These are phyloP conservation scores for Eumerus sabulonum DNA, from an alignment of 2,888 invertebrate genomes.

Conservation along the genomic window DNA sequence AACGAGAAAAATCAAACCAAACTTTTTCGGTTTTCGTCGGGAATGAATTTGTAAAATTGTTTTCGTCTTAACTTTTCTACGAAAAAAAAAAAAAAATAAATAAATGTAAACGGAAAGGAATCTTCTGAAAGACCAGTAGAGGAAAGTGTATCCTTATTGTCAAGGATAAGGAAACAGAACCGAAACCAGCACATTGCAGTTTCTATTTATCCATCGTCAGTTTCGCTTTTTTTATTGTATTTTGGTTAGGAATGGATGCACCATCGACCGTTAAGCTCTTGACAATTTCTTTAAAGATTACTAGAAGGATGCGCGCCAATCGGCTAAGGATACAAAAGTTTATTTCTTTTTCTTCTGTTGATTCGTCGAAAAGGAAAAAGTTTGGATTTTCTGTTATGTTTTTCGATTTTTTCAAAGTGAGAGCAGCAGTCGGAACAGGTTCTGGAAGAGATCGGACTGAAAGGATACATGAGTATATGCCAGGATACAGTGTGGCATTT, in stretches of 20 bases:
- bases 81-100: constrained; percentile 14
- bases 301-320: constrained; percentile 67
- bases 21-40: constrained; percentile 67
- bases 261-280: constrained; percentile 62
- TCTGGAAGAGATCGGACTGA: constrained; percentile 19
- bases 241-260: constrained; percentile 38
- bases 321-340: constrained; percentile 65
- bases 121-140: background rate
- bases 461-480: constrained; percentile 45
- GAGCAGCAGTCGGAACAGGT: constrained; percentile 24
- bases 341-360: constrained; percentile 30
- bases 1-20: constrained; percentile 36
- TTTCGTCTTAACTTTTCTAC: constrained; percentile 65
- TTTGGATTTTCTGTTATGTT: constrained; percentile 26
- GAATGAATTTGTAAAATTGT: constrained; percentile 70
- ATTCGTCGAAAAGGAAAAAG: constrained; percentile 38
- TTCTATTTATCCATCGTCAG: constrained; percentile 59
- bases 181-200: constrained; percentile 61
- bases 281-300: constrained; percentile 69
- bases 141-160: constrained; percentile 60
- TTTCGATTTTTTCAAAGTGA: constrained; percentile 60
- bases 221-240: constrained; percentile 53
- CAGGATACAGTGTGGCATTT: constrained; percentile 28
- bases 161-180: constrained; percentile 56
- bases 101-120: constrained; percentile 18